A percentile compares a stretch with the other conserved stretches of the same genome.
These are phyloP conservation scores for Nothobranchius kuhntae DNA, from an alignment of 2,113 vertebrate species.

Conservation along the genomic window DNA sequence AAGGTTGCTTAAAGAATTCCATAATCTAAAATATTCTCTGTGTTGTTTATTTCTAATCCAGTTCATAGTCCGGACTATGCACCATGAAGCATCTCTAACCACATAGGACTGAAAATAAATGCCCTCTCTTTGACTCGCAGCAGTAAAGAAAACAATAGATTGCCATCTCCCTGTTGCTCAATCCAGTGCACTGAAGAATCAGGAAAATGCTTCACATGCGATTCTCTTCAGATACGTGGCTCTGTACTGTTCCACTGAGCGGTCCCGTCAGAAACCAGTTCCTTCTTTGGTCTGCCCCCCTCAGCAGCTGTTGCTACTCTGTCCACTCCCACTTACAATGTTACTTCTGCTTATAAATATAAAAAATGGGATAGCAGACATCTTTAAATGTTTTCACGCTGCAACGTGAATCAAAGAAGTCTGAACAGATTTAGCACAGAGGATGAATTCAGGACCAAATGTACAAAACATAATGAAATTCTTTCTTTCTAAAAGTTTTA, in stretches of 20 bases:
- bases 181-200: conserved; percentile 71
- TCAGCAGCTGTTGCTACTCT: conserved; percentile 19
- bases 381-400: not conserved
- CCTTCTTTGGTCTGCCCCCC: conserved; percentile 63
- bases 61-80: conserved; percentile 43
- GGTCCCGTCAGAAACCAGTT: conserved; percentile 57
- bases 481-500: too few relatives aligned
- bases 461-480: too few relatives aligned
- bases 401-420: not conserved
- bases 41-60: conserved; percentile 30
- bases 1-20: not conserved
- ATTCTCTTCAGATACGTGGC: conserved; percentile 54
- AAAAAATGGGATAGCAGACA: not conserved
- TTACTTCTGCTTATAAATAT: conserved; percentile 1
- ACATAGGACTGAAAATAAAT: conserved; percentile 57
- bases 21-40: not conserved
- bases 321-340: conserved; percentile 15
- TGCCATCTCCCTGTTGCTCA: conserved; percentile 68
- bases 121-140: conserved; percentile 59
- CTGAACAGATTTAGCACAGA: not conserved
- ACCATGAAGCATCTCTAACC: conserved; percentile 44
- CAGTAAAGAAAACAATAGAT: conserved; percentile 74
- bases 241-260: conserved; percentile 13
- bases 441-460: too few relatives aligned
- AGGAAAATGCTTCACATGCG: conserved; percentile 71